Base-by-base conservation (phyloP, 1,140 invertebrate species). In the Trachymyrmex cornetzi region DNA sequence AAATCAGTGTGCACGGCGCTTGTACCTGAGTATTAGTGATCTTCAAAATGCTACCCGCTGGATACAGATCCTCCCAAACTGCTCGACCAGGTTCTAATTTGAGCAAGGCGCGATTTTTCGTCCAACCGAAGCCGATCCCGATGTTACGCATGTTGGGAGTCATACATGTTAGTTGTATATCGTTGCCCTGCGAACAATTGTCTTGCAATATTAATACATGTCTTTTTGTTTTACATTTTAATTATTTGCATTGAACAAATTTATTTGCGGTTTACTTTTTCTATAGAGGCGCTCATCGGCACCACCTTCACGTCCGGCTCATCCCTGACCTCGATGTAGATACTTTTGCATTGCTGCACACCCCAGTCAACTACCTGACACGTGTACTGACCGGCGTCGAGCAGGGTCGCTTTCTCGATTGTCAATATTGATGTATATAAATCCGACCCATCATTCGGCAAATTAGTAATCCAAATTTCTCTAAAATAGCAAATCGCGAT, bases 21-120 rank as follows among this genome's bases (percentile, higher is more conserved):
- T 57, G 3, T 86, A 97, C 97, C 95, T 97, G 97, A 30, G 97
- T 96, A 79, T 97, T 97, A 86, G 96, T 97, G 11, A 98, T 96
- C 92, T 97, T 97, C 0, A 98, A 94, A 74, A 98, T 97, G 91
- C 97, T 98, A 44, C 98, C 98, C 53, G 97, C 96, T 5, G 97
- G 97, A 93, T 97, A 97, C 2, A 98, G 95, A 92, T 98, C 97
- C 91, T 98, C 98, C 97, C 97, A 98, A 75, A 97, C 97, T 89
- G 97, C 97, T 1, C 95, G 96, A 3, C 96, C 97, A 0, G 97
- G 97, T 30, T 96, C 96, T 30, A 98, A 96, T 44, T 97, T 97
- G 6, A 98, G 96, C 2, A 98, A 95, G 5, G 96, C 96, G 24
- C 96, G 96, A 89, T 98, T 98, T 85, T 97, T 96, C 0, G 97